Conservation (phyloP, 2,797 vertebrate genomes). For the Pygocentrus nattereri region DNA sequence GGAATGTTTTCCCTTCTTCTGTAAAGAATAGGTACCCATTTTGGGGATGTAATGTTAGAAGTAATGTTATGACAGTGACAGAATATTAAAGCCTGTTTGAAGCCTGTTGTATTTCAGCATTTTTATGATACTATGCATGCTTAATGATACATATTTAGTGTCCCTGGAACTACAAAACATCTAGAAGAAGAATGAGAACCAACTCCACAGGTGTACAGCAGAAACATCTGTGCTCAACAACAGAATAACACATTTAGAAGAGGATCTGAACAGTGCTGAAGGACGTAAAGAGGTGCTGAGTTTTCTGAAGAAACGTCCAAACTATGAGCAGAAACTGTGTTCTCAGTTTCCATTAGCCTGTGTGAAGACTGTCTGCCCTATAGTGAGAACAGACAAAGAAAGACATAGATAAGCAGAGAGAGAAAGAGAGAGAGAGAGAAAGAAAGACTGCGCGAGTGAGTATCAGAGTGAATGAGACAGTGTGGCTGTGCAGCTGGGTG, state of each 20-base stretch:
- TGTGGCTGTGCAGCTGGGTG: conserved; percentile 37
- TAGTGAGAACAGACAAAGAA: conserved; percentile 14
- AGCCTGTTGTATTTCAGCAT: background rate
- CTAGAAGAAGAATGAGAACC: background rate
- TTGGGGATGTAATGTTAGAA: too few species aligned
- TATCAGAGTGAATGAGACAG: background rate
- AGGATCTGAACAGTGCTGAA: background rate
- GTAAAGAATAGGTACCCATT: too few species aligned
- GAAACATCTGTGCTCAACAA: background rate
- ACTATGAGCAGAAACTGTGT: background rate
- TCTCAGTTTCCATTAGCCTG: background rate
- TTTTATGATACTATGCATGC: background rate
- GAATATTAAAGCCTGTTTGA: background rate
- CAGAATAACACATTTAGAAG: background rate
- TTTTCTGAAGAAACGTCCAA: background rate
- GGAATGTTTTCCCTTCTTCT: too few species aligned
- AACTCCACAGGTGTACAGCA: background rate
- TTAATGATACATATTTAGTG: background rate
- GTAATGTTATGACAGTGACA: background rate
- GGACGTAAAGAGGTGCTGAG: conserved; percentile 5
- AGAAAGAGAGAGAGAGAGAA: background rate
- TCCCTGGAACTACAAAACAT: background rate
- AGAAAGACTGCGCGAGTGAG: conserved; percentile 10
- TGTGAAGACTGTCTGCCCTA: conserved; percentile 15
- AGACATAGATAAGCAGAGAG: background rate